phyloP scores from a whole-genome alignment of 1,140 invertebrate genomes.

The Melanaphis sacchari region DNA sequence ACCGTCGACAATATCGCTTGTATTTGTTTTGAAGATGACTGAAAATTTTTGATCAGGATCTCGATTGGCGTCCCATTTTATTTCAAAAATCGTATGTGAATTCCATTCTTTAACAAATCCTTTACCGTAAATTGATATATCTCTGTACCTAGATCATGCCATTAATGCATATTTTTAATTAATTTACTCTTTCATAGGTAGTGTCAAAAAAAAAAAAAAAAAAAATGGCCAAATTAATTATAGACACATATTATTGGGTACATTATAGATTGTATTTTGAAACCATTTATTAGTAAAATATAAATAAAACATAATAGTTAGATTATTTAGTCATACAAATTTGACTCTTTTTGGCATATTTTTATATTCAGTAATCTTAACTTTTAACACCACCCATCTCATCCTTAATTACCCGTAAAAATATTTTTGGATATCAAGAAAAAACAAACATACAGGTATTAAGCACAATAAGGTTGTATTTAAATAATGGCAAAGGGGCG shows the following conservation, averaged over 20 bases:
- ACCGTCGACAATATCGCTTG: conserved; percentile 63
- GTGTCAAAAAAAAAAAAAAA: background rate
- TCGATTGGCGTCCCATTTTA: conserved; percentile 84
- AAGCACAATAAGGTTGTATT: too few relatives aligned
- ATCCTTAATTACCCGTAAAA: background rate
- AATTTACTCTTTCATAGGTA: background rate
- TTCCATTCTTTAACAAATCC: conserved; percentile 67
- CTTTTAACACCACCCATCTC: background rate
- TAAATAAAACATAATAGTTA: too few relatives aligned
- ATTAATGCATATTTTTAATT: background rate
- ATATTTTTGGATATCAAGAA: background rate
- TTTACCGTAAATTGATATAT: conserved; percentile 73
- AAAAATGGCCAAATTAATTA: background rate
- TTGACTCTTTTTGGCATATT: too few relatives aligned
- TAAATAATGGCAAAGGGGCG: too few relatives aligned
- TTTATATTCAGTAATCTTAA: background rate
- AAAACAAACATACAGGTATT: background rate
- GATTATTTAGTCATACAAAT: too few relatives aligned
- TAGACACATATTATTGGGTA: background rate
- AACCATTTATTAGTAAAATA: too few relatives aligned
- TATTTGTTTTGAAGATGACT: conserved; percentile 66
- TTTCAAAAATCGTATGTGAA: conserved; percentile 72
- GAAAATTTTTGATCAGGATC: conserved; percentile 76
- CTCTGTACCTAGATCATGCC: conserved; percentile 68
- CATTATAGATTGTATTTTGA: too few relatives aligned